A percentile compares a stretch with the other conserved stretches of the same genome.
phyloP scores from a whole-genome alignment of 2,888 invertebrate genomes.

The Melinaea menophilus region DNA sequence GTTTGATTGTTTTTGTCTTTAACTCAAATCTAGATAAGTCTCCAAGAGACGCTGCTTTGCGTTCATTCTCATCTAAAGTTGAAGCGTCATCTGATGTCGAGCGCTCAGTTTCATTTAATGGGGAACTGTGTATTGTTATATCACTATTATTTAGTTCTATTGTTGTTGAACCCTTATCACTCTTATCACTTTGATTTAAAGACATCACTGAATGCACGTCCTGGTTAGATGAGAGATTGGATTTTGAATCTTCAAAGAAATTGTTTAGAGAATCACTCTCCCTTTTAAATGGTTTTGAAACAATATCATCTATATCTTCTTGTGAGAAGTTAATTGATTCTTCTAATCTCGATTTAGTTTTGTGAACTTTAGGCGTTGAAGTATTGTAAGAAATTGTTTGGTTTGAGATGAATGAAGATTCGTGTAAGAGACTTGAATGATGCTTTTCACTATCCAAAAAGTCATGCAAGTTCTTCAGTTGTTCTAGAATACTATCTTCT shows the following conservation, averaged over 20 bases:
- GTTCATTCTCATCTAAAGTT: conserved; percentile 78
- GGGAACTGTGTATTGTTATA: conserved; percentile 85
- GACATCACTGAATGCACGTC: conserved; percentile 67
- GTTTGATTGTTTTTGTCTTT: conserved; percentile 63
- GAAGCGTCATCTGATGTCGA: conserved; percentile 70
- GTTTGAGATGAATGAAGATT: conserved; percentile 44
- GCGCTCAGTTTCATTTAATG: conserved; percentile 70
- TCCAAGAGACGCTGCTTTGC: conserved; percentile 88
- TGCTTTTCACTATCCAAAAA: conserved; percentile 67
- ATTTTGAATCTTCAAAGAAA: conserved; percentile 68
- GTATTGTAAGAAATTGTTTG: conserved; percentile 56
- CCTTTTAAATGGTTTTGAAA: conserved; percentile 66
- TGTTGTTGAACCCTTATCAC: conserved; percentile 78
- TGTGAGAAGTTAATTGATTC: conserved; percentile 69
- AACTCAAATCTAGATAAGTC: conserved; percentile 84
- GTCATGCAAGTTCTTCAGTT: conserved; percentile 60
- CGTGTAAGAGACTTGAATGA: conserved; percentile 60
- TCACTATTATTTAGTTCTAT: conserved; percentile 86
- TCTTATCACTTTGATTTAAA: conserved; percentile 69
- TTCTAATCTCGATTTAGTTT: conserved; percentile 57
- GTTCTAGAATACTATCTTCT: conserved; percentile 70
- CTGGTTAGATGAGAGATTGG: conserved; percentile 69
- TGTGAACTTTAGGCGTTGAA: conserved; percentile 71
- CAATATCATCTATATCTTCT: conserved; percentile 76
- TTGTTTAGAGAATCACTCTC: conserved; percentile 73